Conservation (phyloP, 2,797 vertebrate genomes). For the Arrhamphus sclerolepis region DNA sequence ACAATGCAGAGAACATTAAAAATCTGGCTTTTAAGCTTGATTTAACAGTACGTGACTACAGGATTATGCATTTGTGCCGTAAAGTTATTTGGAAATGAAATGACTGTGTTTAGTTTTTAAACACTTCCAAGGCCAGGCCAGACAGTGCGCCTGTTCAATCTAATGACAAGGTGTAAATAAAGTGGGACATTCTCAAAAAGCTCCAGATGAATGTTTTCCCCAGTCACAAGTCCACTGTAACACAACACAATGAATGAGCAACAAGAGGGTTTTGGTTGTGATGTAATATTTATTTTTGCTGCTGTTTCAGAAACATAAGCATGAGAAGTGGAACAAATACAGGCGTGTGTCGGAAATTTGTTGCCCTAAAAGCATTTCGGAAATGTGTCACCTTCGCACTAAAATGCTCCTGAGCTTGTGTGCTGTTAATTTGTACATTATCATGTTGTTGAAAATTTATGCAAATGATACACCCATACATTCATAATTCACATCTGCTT, state of each 20-base stretch:
- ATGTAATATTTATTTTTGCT: constrained; percentile 15
- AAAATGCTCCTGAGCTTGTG: constrained; percentile 3
- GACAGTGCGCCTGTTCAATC: constrained; percentile 26
- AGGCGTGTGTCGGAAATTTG: constrained; percentile 48
- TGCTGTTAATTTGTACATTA: constrained; percentile 11
- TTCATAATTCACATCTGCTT: too few species aligned
- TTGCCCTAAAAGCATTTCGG: constrained; percentile 42
- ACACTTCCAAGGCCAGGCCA: constrained; percentile 16
- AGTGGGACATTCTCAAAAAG: constrained; percentile 42
- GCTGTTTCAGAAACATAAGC: constrained; percentile 23
- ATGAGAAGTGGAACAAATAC: constrained; percentile 36
- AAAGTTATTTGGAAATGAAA: constrained; percentile 6
- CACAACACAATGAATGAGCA: constrained; percentile 39
- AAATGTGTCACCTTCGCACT: constrained; percentile 25
- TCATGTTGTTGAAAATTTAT: constrained; percentile 40
- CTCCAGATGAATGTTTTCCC: constrained; percentile 53
- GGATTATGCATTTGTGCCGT: constrained; percentile 5
- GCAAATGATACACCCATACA: not conserved
- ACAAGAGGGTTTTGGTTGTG: constrained; percentile 21
- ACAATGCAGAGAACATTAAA: too few species aligned
- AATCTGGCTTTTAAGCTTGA: too few species aligned
- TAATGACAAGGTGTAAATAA: constrained; percentile 57
- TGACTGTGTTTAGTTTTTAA: constrained; percentile 26
- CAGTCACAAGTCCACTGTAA: constrained; percentile 45
- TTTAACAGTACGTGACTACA: too few species aligned